Conservation (phyloP, 2,113 vertebrate genomes). For the Psilopsiagon aurifrons region DNA sequence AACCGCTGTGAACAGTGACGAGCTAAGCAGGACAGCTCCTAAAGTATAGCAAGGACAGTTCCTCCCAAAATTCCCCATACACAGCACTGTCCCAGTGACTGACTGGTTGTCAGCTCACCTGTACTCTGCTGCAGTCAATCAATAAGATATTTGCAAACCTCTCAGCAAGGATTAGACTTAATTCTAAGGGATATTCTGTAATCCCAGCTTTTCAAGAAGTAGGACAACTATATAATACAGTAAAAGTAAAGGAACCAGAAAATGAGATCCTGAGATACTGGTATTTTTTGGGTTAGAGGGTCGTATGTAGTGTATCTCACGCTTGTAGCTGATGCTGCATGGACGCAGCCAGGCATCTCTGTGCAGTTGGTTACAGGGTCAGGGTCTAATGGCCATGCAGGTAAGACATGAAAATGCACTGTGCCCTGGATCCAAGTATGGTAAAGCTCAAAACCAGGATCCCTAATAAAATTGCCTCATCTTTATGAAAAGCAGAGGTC, state of each 20-base stretch:
- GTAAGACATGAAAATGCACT: background rate
- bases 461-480: background rate
- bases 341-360: background rate
- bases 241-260: conserved; percentile 5
- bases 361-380: background rate
- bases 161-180: background rate
- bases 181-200: background rate
- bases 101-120: background rate
- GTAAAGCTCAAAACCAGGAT: background rate
- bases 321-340: background rate
- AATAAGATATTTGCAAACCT: conserved; percentile 3
- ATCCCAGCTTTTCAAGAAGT: background rate
- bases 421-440: background rate
- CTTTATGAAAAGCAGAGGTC: background rate
- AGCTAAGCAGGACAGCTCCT: background rate
- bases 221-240: background rate
- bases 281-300: background rate
- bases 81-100: background rate
- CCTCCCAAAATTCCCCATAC: background rate
- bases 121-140: background rate
- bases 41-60: background rate
- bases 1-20: background rate
- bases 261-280: background rate
- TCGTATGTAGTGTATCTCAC: background rate
- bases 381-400: background rate